Evolutionary conservation across 2,113 vertebrate genomes (phyloP), one percentile per base, ranked within the genome.

Genomic region (Myrmecobius fasciatus): DNA sequence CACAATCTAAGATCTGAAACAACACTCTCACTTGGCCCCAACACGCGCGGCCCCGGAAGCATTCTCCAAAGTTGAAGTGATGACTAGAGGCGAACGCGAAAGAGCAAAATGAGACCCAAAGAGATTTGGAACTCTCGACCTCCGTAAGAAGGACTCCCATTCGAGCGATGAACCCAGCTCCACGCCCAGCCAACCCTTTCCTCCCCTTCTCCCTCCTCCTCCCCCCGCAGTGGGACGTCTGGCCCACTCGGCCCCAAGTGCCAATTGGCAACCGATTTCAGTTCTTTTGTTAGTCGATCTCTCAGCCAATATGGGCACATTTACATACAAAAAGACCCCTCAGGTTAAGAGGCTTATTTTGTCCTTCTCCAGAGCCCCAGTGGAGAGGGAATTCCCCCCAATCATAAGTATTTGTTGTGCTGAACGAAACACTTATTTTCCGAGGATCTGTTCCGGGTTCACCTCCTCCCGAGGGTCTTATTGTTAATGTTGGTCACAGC

Each of bases 111-210:
- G 67, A 83, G 67, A 83, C 17, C 17, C 67, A 22, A 10, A 24
- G n/a, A 20, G 2, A 83, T 43, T 24, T 43, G 67, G 6, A n/a
- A n/a, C 36, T 2, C 36, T 75, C 3, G 14, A n/a, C 17, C 67
- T n/a, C 17, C 36, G n/a, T 7, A 20, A n/a, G 31, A 75, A 14
- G 3, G 67, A n/a, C 36, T 75, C 67, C 1, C 9, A 28, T 3
- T 3, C 1, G 10, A 4, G 3, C 2, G 36, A n/a, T 14, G 36
- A 14, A 36, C 14, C 4, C 4, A n/a, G 31, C 10, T 17, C 36
- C 14, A 20, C 36, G 14, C 14, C 17, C 67, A n/a, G 36, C n/a
- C 67, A 75, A 51, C 49, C 49, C 49, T 10, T 51, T 51, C 49
- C 49, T 10, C 49, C 9, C 49, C 49, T 10, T 10, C 49, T 1